Base-by-base conservation (phyloP, 1,140 invertebrate species). In the Solenopsis fugax region DNA sequence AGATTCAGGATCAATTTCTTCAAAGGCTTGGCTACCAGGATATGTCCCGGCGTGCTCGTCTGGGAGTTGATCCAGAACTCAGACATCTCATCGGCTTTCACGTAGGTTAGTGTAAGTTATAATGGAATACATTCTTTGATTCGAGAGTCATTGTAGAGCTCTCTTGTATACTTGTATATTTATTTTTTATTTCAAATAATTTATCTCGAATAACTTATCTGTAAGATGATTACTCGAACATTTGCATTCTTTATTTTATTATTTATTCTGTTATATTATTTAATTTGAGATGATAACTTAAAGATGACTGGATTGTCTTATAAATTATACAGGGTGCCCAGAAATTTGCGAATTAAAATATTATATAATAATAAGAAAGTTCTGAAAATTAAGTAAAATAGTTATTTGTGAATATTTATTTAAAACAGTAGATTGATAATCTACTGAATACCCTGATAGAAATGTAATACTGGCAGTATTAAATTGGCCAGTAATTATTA, bases 41-140 rank as follows among this genome's bases (percentile, higher is more conserved):
- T 75, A 89, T 94, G 84, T 95, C 96, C 2, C 95, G 96, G 71
- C 94, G 96, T 88, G 93, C 96, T 50, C 94, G 97, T 54, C 94
- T 97, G 87, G 96, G 96, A 3, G 96, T 97, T 34, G 96, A 97
- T 93, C 96, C 96, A 24, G 96, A 97, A 88, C 93, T 97, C 80
- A 95, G 96, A 54, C 95, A 96, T 93, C 94, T 96, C 87, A 93
- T 97, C 64, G 95, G 96, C 24, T 96, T 97, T 94, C 96, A 96
- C 89, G 94, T 96, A 41, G 95, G 95, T 96, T 88, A 93, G 94
- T 95, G 16, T 50, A 13, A 77, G 52, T 81, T 64, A 56, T 45
- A 37, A 18, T 16, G 10, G 13, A 4, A 41, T 29, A 3, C 29
- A 41, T 69, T 67, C 7, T 12, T 34, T 9, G 2, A 4, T 48